Percentiles rank a stretch among this genome's conserved stretches.
These are phyloP conservation scores for Botia kubotai DNA, from an alignment of 2,797 vertebrate species.

Conservation along the genomic window DNA sequence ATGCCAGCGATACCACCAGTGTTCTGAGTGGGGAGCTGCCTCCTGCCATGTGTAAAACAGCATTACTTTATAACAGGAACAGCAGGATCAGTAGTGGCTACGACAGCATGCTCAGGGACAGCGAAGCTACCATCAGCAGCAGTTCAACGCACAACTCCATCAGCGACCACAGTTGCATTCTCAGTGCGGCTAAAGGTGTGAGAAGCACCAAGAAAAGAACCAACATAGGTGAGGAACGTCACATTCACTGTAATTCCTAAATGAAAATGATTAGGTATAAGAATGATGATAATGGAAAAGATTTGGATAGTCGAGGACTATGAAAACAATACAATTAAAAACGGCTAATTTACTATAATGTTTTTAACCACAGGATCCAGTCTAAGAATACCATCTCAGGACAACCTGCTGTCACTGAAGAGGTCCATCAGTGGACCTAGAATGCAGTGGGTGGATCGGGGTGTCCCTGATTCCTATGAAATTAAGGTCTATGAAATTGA, in stretches of 20 bases:
- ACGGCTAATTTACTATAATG: background rate
- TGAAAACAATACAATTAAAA: background rate
- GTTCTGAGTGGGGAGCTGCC: conserved; percentile 92
- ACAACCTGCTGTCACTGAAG: conserved; percentile 78
- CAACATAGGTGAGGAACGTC: conserved; percentile 79
- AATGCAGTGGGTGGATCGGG: conserved; percentile 87
- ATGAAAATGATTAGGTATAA: background rate
- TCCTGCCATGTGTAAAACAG: conserved; percentile 96
- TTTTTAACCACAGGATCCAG: conserved; percentile 51
- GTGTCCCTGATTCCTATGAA: conserved; percentile 89
- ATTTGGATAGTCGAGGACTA: background rate
- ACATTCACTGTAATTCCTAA: background rate
- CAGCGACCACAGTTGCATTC: conserved; percentile 88
- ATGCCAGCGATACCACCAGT: conserved; percentile 91
- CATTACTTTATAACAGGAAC: conserved; percentile 86
- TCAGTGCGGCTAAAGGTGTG: conserved; percentile 78
- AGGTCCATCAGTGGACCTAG: conserved; percentile 79
- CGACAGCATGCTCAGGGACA: conserved; percentile 94
- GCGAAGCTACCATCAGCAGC: conserved; percentile 89
- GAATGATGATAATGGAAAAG: background rate
- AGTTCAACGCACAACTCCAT: conserved; percentile 90
- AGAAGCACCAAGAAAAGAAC: conserved; percentile 86
- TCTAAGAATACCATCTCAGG: conserved; percentile 84
- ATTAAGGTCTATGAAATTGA: conserved; percentile 97
- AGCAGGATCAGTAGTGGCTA: conserved; percentile 95